phyloP scores from a whole-genome alignment of 64 coral and sea anemone species.

The Acropora yongei region DNA sequence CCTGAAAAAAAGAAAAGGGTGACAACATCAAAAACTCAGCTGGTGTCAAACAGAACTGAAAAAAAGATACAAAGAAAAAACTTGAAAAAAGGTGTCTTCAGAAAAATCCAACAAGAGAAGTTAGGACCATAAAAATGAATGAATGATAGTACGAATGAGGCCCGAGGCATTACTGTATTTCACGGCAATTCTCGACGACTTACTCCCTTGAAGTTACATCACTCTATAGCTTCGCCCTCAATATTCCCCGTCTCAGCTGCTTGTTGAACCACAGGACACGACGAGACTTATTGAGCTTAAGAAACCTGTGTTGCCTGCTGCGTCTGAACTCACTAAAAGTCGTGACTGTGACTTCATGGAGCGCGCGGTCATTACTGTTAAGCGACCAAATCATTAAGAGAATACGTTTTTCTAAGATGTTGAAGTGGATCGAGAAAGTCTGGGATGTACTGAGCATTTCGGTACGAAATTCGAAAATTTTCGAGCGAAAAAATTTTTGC shows the following conservation, averaged over 20 bases:
- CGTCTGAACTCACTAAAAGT: neutral
- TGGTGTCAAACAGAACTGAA: neutral
- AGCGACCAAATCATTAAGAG: too few relatives aligned
- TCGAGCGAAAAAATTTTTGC: too few relatives aligned
- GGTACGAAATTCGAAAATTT: too few relatives aligned
- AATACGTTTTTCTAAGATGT: too few relatives aligned
- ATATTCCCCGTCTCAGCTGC: conserved; percentile 24
- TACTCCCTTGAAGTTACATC: conserved; percentile 90
- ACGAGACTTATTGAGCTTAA: neutral
- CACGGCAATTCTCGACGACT: conserved; percentile 73
- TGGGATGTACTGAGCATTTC: too few relatives aligned
- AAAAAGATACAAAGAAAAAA: neutral
- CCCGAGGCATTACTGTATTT: conserved; percentile 58
- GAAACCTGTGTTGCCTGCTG: conserved; percentile 4
- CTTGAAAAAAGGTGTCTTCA: too few relatives aligned
- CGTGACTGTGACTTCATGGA: too few relatives aligned
- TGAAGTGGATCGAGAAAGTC: too few relatives aligned
- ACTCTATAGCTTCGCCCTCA: conserved; percentile 83
- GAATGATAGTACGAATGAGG: neutral
- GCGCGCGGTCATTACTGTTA: too few relatives aligned
- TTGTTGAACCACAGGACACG: neutral
- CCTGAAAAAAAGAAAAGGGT: conserved; percentile 13
- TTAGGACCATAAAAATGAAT: neutral
- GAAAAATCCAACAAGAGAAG: too few relatives aligned
- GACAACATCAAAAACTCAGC: neutral